Evolutionary conservation across 1,140 invertebrate species (phyloP), one percentile per base, ranked within the genome.

Genomic region (Hetaerina americana): DNA sequence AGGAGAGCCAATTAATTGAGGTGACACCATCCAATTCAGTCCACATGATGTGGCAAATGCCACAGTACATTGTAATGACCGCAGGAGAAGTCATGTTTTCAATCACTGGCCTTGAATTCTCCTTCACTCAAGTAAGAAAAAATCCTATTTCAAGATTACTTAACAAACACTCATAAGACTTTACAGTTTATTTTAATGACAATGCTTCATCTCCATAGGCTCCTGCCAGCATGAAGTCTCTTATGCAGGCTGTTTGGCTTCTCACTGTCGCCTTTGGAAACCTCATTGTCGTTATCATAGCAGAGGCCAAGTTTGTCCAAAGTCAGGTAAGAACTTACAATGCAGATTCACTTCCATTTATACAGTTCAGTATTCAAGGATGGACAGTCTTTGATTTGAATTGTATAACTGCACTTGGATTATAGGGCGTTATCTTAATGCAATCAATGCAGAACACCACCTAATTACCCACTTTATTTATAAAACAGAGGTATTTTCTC

Each of bases 241-340:
- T 98, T 0, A 79, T 99, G 26, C 90, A 94, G 78, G 93, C 96
- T 5, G 86, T 87, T 1, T 98, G 94, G 92, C 82, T 96, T 27
- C 78, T 98, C 0, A 96, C 94, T 0, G 91, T 92, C 6, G 93
- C 96, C 0, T 85, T 95, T 77, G 96, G 96, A 25, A 97, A 98
- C 81, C 80, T 97, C 5, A 87, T 98, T 70, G 92, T 94, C 6
- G 89, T 97, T 1, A 87, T 97, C 26, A 85, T 98, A 31, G 90
- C 94, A 6, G 89, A 92, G 80, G 80, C 85, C 5, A 82, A 82
- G 25, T 78, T 85, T 26, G 89, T 91, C 76, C 75, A 85, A 1
- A 81, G 85, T 74, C 87, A 88, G 83, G 89, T 89, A 82, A 82
- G 75, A 68, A 49, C 66, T 18, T 31, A 68, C 12, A 57, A 57